Evolutionary conservation across 2,113 vertebrate species (phyloP).

Genomic region (Cynocephalus volans): DNA sequence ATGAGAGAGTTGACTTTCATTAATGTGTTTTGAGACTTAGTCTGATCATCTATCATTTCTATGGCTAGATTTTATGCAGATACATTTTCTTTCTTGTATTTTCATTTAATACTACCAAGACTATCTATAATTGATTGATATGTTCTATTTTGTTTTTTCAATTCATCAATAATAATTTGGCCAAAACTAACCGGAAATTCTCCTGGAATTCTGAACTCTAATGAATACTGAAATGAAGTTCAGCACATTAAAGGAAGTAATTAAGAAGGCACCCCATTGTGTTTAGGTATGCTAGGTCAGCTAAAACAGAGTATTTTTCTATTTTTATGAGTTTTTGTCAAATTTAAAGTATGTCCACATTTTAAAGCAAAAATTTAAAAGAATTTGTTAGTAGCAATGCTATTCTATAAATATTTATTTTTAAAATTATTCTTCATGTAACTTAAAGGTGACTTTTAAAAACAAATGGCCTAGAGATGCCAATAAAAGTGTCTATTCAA

Average conservation of each 20-base stretch:
- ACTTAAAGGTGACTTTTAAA: constrained; percentile 49
- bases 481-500: constrained; percentile 39
- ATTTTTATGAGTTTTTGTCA: constrained; percentile 77
- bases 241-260: constrained; percentile 74
- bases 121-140: neutral
- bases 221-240: constrained; percentile 50
- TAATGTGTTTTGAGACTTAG: neutral
- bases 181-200: constrained; percentile 67
- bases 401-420: constrained; percentile 44
- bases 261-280: constrained; percentile 76
- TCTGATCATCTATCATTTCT: neutral
- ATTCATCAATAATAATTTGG: constrained; percentile 36
- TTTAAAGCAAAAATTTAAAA: constrained; percentile 78
- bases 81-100: neutral
- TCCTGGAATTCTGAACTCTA: constrained; percentile 49
- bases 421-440: constrained; percentile 41
- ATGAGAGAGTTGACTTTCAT: neutral
- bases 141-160: constrained; percentile 30
- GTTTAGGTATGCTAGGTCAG: constrained; percentile 55
- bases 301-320: constrained; percentile 71
- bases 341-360: constrained; percentile 63
- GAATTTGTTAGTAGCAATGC: constrained; percentile 61
- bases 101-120: constrained; percentile 19
- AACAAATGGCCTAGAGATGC: constrained; percentile 28
- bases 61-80: neutral